phyloP scores from a whole-genome alignment of 30 jellyfish, hydroid and myxozoan genomes.

The Morbakka virulenta region DNA sequence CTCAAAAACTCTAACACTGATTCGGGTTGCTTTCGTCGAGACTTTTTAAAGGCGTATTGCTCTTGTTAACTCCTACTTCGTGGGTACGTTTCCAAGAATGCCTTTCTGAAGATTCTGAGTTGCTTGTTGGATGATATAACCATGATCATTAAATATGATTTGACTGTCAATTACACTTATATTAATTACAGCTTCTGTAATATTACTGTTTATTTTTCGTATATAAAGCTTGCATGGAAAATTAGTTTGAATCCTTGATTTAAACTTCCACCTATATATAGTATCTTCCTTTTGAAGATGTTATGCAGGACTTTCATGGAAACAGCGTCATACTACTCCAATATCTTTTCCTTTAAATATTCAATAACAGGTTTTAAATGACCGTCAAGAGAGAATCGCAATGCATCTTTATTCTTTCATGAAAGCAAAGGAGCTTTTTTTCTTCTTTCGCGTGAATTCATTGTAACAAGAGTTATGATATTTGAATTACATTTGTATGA shows the following conservation, averaged over 20 bases:
- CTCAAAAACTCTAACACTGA: background rate
- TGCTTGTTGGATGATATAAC: constrained; percentile 39
- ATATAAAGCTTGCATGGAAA: constrained; percentile 16
- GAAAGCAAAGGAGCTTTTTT: too few species aligned
- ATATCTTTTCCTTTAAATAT: too few species aligned
- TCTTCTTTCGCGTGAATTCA: too few species aligned
- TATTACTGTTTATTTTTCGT: constrained; percentile 1
- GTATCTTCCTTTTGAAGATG: constrained; percentile 3
- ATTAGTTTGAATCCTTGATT: too few species aligned
- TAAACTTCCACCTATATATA: background rate
- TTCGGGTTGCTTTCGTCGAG: constrained; percentile 30
- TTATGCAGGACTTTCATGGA: constrained; percentile 16
- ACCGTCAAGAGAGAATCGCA: too few species aligned
- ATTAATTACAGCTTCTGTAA: constrained; percentile 25
- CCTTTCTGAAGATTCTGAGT: constrained; percentile 35
- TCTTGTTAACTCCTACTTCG: constrained; percentile 5
- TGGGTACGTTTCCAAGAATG: background rate
- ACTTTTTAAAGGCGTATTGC: too few species aligned
- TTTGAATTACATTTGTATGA: too few species aligned
- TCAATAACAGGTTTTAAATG: too few species aligned
- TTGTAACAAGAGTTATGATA: too few species aligned
- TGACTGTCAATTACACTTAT: constrained; percentile 32
- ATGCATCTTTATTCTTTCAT: too few species aligned
- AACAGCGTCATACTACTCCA: too few species aligned
- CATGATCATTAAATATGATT: constrained; percentile 9